Evolutionary conservation across 2,797 vertebrate species (phyloP).

Genomic region (Hirundo rustica): DNA sequence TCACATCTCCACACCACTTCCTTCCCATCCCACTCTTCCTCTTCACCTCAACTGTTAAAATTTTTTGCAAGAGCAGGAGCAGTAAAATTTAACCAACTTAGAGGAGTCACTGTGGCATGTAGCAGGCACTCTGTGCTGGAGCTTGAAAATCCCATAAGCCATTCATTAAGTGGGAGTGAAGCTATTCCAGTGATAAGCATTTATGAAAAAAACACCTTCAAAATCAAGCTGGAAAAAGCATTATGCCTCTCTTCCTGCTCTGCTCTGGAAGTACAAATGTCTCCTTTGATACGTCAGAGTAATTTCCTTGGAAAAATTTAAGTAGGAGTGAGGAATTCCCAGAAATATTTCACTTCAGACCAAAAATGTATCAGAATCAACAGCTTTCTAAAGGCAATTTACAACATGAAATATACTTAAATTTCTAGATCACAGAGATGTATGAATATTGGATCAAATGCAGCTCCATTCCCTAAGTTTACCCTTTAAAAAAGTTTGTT

Average conservation of each 20-base stretch:
- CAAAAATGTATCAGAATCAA: background rate
- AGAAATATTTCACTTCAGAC: conserved; percentile 10
- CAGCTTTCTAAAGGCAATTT: background rate
- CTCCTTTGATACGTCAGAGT: background rate
- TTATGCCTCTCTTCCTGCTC: background rate
- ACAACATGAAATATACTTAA: background rate
- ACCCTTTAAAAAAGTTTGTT: background rate
- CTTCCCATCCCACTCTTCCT: background rate
- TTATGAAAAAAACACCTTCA: background rate
- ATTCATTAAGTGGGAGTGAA: background rate
- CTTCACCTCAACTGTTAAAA: background rate
- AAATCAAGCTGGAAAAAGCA: background rate
- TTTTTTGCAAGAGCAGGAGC: background rate
- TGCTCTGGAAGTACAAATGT: background rate
- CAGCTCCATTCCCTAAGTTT: background rate
- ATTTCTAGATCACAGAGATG: background rate
- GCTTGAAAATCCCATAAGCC: background rate
- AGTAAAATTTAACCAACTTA: background rate
- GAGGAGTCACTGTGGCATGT: background rate
- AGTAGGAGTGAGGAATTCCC: background rate
- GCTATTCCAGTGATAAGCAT: background rate
- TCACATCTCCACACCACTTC: background rate
- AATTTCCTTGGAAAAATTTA: background rate
- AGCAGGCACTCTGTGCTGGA: background rate
- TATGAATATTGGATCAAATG: background rate